Evolutionary conservation across 2,888 invertebrate species (phyloP).

Genomic region (Spilarctia lutea): DNA sequence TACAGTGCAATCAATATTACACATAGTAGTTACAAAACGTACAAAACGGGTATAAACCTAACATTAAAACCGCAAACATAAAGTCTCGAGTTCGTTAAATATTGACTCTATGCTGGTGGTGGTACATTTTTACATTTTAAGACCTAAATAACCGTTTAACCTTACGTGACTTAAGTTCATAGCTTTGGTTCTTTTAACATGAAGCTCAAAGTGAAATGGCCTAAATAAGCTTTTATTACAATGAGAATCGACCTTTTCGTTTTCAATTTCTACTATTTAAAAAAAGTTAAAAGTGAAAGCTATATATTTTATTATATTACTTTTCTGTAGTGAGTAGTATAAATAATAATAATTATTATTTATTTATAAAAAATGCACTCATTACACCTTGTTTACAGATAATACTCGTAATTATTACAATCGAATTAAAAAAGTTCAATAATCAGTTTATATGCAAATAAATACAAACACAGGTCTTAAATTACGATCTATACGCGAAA

Average conservation of each 20-base stretch:
- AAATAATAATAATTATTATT: too few relatives aligned
- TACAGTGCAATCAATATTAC: slow-evolving; percentile 36
- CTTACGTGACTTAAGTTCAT: background rate
- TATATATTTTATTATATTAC: too few relatives aligned
- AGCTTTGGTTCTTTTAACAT: background rate
- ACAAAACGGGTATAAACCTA: slow-evolving; percentile 9
- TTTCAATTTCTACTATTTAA: slow-evolving; percentile 27
- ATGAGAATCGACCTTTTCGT: slow-evolving; percentile 1
- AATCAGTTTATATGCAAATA: too few relatives aligned
- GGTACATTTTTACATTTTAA: background rate
- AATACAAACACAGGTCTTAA: slow-evolving; percentile 33
- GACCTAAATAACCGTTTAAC: background rate
- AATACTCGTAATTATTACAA: too few relatives aligned
- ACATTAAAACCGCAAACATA: slow-evolving; percentile 5
- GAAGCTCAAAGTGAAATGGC: slow-evolving; percentile 9
- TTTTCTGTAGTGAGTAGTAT: slow-evolving; percentile 31
- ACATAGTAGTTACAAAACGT: slow-evolving; percentile 20
- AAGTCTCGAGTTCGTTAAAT: background rate
- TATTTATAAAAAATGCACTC: too few relatives aligned
- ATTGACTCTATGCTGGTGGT: background rate
- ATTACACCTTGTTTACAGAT: too few relatives aligned
- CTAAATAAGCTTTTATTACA: slow-evolving; percentile 4
- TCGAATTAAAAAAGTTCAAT: too few relatives aligned
- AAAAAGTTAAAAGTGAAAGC: slow-evolving; percentile 33
- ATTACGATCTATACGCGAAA: slow-evolving; percentile 24